A percentile compares a stretch with the other conserved stretches of the same genome.
These are phyloP conservation scores for Ornithoptera priamus DNA, from an alignment of 2,888 invertebrate genomes.

Conservation along the genomic window DNA sequence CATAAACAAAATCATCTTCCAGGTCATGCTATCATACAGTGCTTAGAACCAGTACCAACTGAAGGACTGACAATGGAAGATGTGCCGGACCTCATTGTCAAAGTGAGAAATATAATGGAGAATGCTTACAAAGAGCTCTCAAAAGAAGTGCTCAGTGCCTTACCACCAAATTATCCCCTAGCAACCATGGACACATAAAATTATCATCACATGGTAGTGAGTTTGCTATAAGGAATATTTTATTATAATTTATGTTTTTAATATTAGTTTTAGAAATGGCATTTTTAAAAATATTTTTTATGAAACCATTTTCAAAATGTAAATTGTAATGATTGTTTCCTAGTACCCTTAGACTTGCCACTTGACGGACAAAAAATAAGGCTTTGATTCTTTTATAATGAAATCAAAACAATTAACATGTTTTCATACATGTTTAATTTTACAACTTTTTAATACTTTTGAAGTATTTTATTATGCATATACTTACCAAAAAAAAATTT, in stretches of 20 bases:
- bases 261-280: not conserved
- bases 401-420: not conserved
- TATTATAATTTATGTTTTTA: slow-evolving; percentile 11
- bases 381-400: too few species aligned
- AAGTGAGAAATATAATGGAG: slow-evolving; percentile 73
- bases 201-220: not conserved
- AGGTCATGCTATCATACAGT: slow-evolving; percentile 79
- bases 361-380: not conserved
- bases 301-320: not conserved
- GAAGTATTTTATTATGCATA: not conserved
- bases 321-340: not conserved
- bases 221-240: slow-evolving; percentile 10
- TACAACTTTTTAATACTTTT: not conserved
- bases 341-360: not conserved
- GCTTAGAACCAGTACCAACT: slow-evolving; percentile 77
- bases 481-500: not conserved
- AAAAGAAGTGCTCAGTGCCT: slow-evolving; percentile 68
- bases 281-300: too few species aligned
- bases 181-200: slow-evolving; percentile 53
- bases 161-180: slow-evolving; percentile 75
- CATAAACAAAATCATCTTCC: slow-evolving; percentile 38
- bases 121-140: slow-evolving; percentile 72
- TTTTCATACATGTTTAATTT: too few species aligned
- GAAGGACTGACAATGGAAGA: slow-evolving; percentile 71
- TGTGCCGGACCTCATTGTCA: slow-evolving; percentile 70